Conservation (phyloP, 2,888 invertebrate species). For the Archaeoteleia sp. region DNA sequence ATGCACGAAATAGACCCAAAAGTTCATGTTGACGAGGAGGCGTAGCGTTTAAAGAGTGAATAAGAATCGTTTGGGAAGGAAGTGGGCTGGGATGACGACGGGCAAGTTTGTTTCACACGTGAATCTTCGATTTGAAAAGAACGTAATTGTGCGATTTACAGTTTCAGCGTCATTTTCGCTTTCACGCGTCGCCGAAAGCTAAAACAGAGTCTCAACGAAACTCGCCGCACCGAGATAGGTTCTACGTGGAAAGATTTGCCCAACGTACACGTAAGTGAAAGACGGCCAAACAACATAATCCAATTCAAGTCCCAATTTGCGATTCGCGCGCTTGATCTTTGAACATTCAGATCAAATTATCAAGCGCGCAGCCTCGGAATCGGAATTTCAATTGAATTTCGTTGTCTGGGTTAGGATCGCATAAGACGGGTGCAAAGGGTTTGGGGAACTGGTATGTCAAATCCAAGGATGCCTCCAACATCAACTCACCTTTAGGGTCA, state of each 20-base stretch:
- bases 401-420: conserved; percentile 2
- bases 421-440: conserved; percentile 18
- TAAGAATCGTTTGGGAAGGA: conserved; percentile 6
- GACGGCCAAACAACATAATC: no score
- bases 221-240: conserved; percentile 55
- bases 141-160: conserved; percentile 38
- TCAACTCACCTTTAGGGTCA: conserved; percentile 52
- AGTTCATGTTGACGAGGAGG: conserved; percentile 54
- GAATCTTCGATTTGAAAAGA: conserved; percentile 54
- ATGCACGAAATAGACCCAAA: conserved; percentile 50
- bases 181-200: conserved; percentile 48
- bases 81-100: conserved; percentile 21
- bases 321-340: no score
- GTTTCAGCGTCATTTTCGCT: conserved; percentile 24
- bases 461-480: conserved; percentile 44
- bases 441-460: conserved; percentile 11
- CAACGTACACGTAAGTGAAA: conserved; percentile 42
- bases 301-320: no score
- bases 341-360: neutral
- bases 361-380: neutral
- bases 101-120: conserved; percentile 59
- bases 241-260: conserved; percentile 57
- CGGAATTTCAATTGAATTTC: neutral
- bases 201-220: conserved; percentile 54
- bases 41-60: conserved; percentile 16